phyloP scores from a whole-genome alignment of 1,140 invertebrate species.

The Hermatobates lingyangjiaoensis region DNA sequence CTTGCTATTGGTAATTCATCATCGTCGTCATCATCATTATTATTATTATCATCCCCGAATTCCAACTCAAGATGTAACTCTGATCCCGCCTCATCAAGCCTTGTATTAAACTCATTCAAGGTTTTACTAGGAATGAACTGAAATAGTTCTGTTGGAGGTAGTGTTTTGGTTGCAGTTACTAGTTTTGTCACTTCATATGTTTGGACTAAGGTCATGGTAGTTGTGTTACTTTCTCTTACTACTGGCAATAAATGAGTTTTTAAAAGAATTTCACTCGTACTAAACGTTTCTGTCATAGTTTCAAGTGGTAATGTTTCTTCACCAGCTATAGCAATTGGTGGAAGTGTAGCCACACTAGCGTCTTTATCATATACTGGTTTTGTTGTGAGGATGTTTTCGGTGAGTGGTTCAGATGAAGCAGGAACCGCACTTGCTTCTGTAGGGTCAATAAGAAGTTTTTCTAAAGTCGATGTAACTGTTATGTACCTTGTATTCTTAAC shows the following conservation, averaged over 20 bases:
- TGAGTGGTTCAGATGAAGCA: conserved; percentile 42
- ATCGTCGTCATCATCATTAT: conserved; percentile 35
- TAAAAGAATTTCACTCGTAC: conserved; percentile 64
- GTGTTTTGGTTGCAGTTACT: conserved; percentile 69
- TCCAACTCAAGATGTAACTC: conserved; percentile 67
- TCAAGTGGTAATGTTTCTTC: conserved; percentile 61
- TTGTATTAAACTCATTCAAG: conserved; percentile 71
- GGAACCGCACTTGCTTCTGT: conserved; percentile 33
- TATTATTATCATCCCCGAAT: conserved; percentile 60
- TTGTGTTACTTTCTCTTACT: conserved; percentile 47
- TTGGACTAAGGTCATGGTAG: conserved; percentile 60
- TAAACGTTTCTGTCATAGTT: conserved; percentile 77
- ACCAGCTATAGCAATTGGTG: conserved; percentile 50
- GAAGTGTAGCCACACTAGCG: conserved; percentile 59
- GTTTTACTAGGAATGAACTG: conserved; percentile 72
- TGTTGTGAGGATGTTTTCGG: conserved; percentile 69
- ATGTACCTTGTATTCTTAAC: conserved; percentile 70
- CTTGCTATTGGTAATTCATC: conserved; percentile 33
- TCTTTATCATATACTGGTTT: conserved; percentile 39
- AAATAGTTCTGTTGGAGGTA: conserved; percentile 68
- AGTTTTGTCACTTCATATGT: conserved; percentile 69
- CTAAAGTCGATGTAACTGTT: conserved; percentile 61
- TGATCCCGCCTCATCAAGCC: conserved; percentile 68
- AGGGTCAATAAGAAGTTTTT: conserved; percentile 41
- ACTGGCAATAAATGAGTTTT: conserved; percentile 75